Conservation (phyloP, 2,113 vertebrate species). For the Bungarus multicinctus region DNA sequence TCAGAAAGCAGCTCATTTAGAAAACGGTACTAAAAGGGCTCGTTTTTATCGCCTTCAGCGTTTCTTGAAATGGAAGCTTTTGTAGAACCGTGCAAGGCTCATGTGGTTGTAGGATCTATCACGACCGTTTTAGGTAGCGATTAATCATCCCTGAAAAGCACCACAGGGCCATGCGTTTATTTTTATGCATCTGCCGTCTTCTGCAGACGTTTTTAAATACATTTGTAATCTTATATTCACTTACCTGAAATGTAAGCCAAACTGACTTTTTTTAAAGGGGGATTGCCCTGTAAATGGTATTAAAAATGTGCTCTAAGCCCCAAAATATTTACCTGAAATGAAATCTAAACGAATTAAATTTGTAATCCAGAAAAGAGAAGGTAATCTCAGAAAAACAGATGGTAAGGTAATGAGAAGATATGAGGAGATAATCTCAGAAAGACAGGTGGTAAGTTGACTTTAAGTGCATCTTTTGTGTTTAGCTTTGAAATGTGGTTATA, state of each 20-base stretch:
- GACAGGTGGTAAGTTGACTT: background rate
- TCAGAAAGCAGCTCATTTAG: too few relatives aligned
- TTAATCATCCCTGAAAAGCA: background rate
- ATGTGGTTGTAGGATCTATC: background rate
- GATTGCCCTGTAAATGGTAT: background rate
- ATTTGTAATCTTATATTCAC: background rate
- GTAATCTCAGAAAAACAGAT: background rate
- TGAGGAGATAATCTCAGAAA: background rate
- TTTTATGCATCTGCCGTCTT: background rate
- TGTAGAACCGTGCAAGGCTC: background rate
- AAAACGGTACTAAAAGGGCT: background rate
- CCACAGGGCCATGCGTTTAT: background rate
- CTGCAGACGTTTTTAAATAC: background rate
- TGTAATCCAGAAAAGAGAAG: background rate
- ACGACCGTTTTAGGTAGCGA: background rate
- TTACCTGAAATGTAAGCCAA: background rate
- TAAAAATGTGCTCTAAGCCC: background rate
- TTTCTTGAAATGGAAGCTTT: background rate
- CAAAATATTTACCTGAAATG: background rate
- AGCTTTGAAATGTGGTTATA: background rate
- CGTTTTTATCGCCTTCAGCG: background rate
- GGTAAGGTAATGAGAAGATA: background rate
- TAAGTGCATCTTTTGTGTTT: background rate
- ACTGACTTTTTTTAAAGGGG: background rate
- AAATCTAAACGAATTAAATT: background rate